Percentiles rank a stretch among this genome's conserved stretches.
These are phyloP conservation scores for Plectropomus leopardus DNA, from an alignment of 2,113 vertebrate genomes.

Conservation along the genomic window DNA sequence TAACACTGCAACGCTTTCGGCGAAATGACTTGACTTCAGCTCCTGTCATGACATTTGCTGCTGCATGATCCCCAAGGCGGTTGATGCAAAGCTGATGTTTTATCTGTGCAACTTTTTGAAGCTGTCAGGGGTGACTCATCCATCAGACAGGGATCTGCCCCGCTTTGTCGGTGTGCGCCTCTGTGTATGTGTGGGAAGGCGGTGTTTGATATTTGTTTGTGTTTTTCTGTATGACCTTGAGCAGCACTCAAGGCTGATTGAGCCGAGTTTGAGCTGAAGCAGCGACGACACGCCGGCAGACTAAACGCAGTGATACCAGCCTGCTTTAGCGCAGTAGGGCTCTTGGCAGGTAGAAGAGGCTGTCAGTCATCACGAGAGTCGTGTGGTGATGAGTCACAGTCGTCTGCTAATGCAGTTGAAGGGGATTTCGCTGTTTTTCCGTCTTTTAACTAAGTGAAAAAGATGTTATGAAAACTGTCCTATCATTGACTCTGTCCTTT, in stretches of 20 bases:
- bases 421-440: background rate
- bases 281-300: constrained; percentile 25
- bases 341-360: constrained; percentile 59
- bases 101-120: constrained; percentile 53
- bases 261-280: constrained; percentile 54
- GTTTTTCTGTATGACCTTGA: constrained; percentile 69
- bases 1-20: background rate
- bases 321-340: constrained; percentile 9
- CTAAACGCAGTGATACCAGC: constrained; percentile 42
- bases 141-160: constrained; percentile 29
- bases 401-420: constrained; percentile 26
- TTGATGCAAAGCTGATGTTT: constrained; percentile 47
- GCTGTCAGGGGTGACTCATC: constrained; percentile 53
- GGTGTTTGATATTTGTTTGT: constrained; percentile 50
- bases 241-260: constrained; percentile 62
- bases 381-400: constrained; percentile 47
- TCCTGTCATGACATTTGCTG: constrained; percentile 41
- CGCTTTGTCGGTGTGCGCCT: constrained; percentile 3
- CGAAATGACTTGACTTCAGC: constrained; percentile 13
- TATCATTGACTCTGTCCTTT: background rate
- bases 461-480: background rate
- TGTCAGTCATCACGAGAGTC: constrained; percentile 57
- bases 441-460: background rate
- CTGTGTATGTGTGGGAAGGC: background rate
- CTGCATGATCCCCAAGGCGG: constrained; percentile 31